Base-by-base conservation (phyloP, 2,797 vertebrate genomes). In the Betta splendens region DNA sequence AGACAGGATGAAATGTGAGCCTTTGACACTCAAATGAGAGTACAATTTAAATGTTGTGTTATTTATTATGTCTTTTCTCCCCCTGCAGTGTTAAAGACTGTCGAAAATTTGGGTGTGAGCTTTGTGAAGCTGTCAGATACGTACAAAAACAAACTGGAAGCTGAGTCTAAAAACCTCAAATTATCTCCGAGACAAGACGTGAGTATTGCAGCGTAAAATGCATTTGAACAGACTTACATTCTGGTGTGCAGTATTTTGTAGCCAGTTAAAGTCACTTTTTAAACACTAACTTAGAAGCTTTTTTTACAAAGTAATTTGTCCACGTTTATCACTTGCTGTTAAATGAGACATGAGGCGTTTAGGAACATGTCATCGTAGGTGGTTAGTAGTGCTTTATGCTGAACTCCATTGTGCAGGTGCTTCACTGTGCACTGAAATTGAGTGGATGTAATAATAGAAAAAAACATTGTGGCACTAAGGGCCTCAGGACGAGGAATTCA, bases 81-180 rank as follows among this genome's bases (percentile, higher is more conserved):
- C 20, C 4, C 55, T 68, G n/a, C 52, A 98, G 98, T 99, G 75
- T 89, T 99, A 70, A 99, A 99, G 89, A 76, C 89, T 0, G 56
- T 96, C 59, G 97, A 98, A 80, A 97, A 92, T 82, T 81, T 96
- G 28, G 96, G 97, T 10, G 93, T 99, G 69, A 95, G 93, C 80
- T 79, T 80, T 10, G 17, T 91, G 61, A 98, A 91, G 84, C 18
- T 12, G n/a, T 75, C 67, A 1, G 90, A 94, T 0, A 0, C 0
- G 0, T 98, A 99, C 77, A 35, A 0, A 8, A 72, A 0, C 4
- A 98, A 94, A 71, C 50, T 99, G 75, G 47, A 47, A 1, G 0
- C 0, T 3, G 95, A 98, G 75, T 67, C 91, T 11, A 89, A 72
- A 64, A 86, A 2, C 35, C 87, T 97, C 40, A 93, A 93, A 64